Conservation (phyloP, 2,888 invertebrate genomes). For the Drosophila mettleri region DNA sequence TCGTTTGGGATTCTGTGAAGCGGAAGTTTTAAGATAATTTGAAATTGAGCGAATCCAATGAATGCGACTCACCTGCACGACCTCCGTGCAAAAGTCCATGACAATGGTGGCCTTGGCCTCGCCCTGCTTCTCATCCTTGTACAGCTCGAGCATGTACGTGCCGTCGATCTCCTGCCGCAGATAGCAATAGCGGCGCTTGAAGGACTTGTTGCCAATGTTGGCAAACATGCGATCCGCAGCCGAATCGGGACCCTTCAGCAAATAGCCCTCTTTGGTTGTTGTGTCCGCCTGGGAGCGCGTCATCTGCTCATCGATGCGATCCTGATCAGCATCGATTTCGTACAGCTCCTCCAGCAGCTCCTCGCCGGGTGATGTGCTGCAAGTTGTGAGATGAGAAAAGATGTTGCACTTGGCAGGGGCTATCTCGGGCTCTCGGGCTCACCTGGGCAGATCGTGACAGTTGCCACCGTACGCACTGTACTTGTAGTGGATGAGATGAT, state of each 20-base stretch:
- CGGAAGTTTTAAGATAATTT: background rate
- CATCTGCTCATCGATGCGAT: conserved; percentile 90
- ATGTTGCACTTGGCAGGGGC: too few relatives aligned
- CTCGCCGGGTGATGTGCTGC: conserved; percentile 86
- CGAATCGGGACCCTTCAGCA: conserved; percentile 96
- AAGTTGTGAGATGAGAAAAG: background rate
- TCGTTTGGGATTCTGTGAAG: conserved; percentile 90
- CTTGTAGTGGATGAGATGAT: conserved; percentile 96
- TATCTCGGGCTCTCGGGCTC: conserved; percentile 62
- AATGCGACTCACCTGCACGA: conserved; percentile 88
- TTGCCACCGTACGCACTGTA: conserved; percentile 95
- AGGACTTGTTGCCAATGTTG: conserved; percentile 96
- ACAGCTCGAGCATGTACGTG: conserved; percentile 95
- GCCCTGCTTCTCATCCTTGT: conserved; percentile 96
- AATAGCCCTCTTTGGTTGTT: conserved; percentile 95
- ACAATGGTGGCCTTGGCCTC: conserved; percentile 96
- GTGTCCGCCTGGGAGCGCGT: conserved; percentile 89
- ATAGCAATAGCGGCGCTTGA: conserved; percentile 95
- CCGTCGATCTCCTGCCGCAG: conserved; percentile 96
- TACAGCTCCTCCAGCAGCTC: conserved; percentile 93
- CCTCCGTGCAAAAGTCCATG: conserved; percentile 96
- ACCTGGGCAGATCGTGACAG: conserved; percentile 94
- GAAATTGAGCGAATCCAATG: fast-evolving
- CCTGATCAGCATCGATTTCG: conserved; percentile 94
- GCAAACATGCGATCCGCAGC: conserved; percentile 95